Conservation (phyloP, 2,888 invertebrate genomes). For the Apamea sordens region DNA sequence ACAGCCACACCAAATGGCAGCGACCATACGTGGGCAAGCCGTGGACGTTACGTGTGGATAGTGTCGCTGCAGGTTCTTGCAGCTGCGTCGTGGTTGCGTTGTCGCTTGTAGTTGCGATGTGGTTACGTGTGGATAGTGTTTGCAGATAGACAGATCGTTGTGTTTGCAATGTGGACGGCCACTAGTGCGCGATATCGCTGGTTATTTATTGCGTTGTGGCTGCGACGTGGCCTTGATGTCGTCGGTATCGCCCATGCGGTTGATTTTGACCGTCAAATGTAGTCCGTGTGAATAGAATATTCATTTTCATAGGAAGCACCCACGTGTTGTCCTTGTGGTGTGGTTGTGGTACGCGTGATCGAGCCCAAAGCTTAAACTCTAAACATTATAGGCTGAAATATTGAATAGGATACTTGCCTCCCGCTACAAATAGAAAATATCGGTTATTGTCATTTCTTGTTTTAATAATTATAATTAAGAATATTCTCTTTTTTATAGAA, state of each 20-base stretch:
- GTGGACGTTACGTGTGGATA: background rate
- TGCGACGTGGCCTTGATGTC: background rate
- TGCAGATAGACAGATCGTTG: background rate
- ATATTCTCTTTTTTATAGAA: background rate
- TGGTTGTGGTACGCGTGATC: background rate
- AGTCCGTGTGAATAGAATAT: background rate
- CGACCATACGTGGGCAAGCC: background rate
- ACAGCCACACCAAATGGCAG: background rate
- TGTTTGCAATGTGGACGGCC: background rate
- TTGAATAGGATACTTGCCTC: constrained; percentile 30
- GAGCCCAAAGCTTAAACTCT: background rate
- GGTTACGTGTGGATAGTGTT: background rate
- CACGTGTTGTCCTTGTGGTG: background rate
- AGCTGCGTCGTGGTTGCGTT: background rate
- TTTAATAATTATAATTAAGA: background rate
- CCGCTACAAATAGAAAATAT: constrained; percentile 19
- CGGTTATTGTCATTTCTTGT: background rate
- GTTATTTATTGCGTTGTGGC: background rate
- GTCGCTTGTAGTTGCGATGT: background rate
- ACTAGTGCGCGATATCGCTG: background rate
- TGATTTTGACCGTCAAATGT: background rate
- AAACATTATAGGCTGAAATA: background rate
- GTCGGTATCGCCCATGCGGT: background rate
- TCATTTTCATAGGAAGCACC: background rate
- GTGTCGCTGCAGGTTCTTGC: background rate